These are phyloP conservation scores for Cryptocheilus praepositus DNA, from an alignment of 2,888 invertebrate species.

Conservation along the genomic window DNA sequence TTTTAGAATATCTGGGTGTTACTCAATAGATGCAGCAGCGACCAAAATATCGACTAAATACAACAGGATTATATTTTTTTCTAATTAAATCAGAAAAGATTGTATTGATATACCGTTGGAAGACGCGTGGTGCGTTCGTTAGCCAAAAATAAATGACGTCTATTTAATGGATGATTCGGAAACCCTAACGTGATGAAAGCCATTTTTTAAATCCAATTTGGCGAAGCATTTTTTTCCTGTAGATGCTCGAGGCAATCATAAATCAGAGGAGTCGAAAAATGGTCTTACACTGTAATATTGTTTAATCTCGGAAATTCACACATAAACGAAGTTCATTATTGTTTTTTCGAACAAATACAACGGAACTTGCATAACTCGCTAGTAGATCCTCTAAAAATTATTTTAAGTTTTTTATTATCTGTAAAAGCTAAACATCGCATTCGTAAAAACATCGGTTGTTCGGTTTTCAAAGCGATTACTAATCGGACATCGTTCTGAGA, in stretches of 20 bases:
- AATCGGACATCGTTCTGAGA: too few relatives aligned
- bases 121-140: background rate
- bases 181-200: background rate
- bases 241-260: background rate
- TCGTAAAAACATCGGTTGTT: too few relatives aligned
- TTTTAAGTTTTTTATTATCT: too few relatives aligned
- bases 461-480: too few relatives aligned
- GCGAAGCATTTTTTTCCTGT: background rate
- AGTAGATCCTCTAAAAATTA: too few relatives aligned
- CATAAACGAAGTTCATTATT: background rate
- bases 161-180: background rate
- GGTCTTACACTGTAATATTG: background rate
- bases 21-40: too few relatives aligned
- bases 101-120: background rate
- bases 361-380: background rate
- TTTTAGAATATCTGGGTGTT: too few relatives aligned
- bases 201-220: constrained; percentile 1
- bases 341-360: background rate
- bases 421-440: too few relatives aligned
- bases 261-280: background rate
- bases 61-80: too few relatives aligned
- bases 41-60: too few relatives aligned
- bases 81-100: background rate
- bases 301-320: too few relatives aligned
- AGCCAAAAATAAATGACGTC: background rate